Evolutionary conservation across 2,888 invertebrate species (phyloP).

Genomic region (Furcula furcula): DNA sequence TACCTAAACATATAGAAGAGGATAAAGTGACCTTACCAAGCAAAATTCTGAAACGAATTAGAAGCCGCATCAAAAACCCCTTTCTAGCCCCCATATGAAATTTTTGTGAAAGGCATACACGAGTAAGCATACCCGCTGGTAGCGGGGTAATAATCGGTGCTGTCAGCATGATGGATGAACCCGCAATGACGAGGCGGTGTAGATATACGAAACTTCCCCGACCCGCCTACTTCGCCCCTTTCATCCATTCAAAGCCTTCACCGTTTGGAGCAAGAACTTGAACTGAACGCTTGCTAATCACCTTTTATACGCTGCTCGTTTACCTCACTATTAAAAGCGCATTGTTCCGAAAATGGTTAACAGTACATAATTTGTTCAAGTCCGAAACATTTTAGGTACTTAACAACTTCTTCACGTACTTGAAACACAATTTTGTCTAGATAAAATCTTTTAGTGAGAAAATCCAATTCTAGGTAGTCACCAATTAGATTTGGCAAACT

Average conservation of each 20-base stretch:
- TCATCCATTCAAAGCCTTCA: conserved; percentile 33
- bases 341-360: conserved; percentile 5
- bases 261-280: conserved; percentile 27
- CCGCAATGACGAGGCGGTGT: conserved; percentile 59
- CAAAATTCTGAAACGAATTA: conserved; percentile 33
- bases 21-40: conserved; percentile 4
- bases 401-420: conserved; percentile 21
- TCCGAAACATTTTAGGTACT: conserved; percentile 8
- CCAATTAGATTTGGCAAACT: conserved; percentile 36
- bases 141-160: conserved; percentile 62
- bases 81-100: conserved; percentile 39
- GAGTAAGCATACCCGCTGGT: conserved; percentile 43
- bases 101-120: conserved; percentile 50
- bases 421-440: conserved; percentile 32
- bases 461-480: conserved; percentile 38
- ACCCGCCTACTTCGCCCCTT: conserved; percentile 20
- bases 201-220: conserved; percentile 40
- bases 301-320: conserved; percentile 21
- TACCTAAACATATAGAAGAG: not conserved
- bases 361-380: conserved; percentile 11
- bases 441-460: conserved; percentile 31
- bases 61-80: conserved; percentile 36
- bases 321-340: conserved; percentile 8
- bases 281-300: conserved; percentile 31
- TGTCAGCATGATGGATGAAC: conserved; percentile 71